These are phyloP conservation scores for Microcebus lehilahytsara DNA, from an alignment of 2,113 vertebrate genomes.

Conservation along the genomic window DNA sequence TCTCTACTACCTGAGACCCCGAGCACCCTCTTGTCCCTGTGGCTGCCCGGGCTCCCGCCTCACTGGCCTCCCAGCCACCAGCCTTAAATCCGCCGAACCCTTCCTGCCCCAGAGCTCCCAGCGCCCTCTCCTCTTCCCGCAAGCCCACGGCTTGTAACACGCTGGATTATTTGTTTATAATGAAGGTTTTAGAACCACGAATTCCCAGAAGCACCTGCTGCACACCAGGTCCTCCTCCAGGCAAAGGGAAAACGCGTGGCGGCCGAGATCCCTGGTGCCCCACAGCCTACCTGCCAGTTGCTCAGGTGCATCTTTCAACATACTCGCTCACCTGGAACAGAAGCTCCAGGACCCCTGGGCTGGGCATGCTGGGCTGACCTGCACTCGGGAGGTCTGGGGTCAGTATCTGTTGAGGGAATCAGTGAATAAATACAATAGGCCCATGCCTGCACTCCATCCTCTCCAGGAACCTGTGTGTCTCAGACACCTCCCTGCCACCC, in stretches of 20 bases:
- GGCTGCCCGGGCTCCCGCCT: fast-evolving
- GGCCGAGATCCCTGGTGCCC: neutral
- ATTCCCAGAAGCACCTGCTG: fast-evolving
- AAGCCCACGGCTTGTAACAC: too few species aligned
- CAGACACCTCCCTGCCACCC: fast-evolving
- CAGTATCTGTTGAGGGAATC: neutral
- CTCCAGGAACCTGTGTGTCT: fast-evolving
- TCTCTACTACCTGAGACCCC: too few species aligned
- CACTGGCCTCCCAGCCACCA: neutral
- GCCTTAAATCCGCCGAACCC: neutral
- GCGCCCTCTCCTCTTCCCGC: neutral
- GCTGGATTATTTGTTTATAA: fast-evolving
- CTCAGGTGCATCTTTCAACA: fast-evolving
- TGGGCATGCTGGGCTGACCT: fast-evolving
- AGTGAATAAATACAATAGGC: fast-evolving
- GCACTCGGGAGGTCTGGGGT: fast-evolving
- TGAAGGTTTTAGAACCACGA: neutral
- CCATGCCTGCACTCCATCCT: fast-evolving
- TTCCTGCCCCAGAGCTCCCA: neutral
- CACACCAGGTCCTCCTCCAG: too few species aligned
- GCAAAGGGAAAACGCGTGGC: neutral
- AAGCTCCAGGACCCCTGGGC: fast-evolving
- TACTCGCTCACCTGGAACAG: too few species aligned
- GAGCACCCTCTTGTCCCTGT: neutral
- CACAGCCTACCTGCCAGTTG: neutral